phyloP scores from a whole-genome alignment of 1,140 invertebrate genomes.

The Drosophila paulistorum region DNA sequence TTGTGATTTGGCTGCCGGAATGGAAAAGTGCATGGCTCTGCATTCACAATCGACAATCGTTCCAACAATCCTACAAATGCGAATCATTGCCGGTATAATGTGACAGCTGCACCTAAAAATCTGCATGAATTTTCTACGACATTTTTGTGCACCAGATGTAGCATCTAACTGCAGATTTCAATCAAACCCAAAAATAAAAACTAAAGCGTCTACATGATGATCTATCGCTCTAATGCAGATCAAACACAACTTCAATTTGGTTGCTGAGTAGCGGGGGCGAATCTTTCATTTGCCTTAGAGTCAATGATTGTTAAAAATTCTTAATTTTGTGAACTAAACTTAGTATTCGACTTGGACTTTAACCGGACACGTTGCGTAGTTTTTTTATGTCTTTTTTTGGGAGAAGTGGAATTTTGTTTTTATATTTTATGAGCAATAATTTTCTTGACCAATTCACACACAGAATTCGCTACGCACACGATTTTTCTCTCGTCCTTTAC shows the following conservation, averaged over 20 bases:
- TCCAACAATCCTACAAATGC: background rate
- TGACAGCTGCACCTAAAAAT: conserved; percentile 14
- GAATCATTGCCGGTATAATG: background rate
- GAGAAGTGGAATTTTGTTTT: background rate
- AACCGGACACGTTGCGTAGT: no score
- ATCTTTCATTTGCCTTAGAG: no score
- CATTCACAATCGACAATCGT: background rate
- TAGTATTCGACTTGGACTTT: no score
- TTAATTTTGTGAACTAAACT: no score
- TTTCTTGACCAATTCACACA: conserved; percentile 9
- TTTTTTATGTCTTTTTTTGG: background rate
- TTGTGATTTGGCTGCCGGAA: conserved; percentile 23
- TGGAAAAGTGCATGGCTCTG: conserved; percentile 2
- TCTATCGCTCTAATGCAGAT: no score
- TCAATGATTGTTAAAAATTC: no score
- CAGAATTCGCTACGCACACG: conserved; percentile 6
- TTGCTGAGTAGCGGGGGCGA: no score
- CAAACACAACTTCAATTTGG: no score
- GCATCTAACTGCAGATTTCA: conserved; percentile 24
- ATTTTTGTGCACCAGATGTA: conserved; percentile 27
- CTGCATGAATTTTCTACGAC: conserved; percentile 22
- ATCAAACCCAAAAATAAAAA: background rate
- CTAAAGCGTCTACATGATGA: no score
- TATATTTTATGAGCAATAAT: conserved; percentile 8
- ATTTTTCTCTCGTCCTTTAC: conserved; percentile 11